phyloP scores from a whole-genome alignment of 2,888 invertebrate species.

The Thalpophila matura region DNA sequence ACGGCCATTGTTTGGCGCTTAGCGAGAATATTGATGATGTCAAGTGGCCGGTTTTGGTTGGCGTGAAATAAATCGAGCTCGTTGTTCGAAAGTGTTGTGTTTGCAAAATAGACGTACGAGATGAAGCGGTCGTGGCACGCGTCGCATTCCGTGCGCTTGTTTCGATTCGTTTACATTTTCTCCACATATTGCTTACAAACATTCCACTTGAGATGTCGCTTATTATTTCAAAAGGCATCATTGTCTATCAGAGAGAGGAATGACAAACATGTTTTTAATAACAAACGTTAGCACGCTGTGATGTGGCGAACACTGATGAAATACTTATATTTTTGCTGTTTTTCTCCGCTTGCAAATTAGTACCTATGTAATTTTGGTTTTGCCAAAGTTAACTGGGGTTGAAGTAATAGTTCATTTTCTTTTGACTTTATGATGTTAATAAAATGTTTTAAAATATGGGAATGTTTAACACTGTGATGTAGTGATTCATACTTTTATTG shows the following conservation, averaged over 20 bases:
- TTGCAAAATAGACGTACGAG: slow-evolving; percentile 57
- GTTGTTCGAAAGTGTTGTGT: slow-evolving; percentile 54
- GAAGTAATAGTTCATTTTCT: too few relatives aligned
- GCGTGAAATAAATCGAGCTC: slow-evolving; percentile 35
- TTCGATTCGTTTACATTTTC: slow-evolving; percentile 80
- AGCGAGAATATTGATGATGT: slow-evolving; percentile 53
- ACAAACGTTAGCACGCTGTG: slow-evolving; percentile 34
- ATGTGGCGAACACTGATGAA: slow-evolving; percentile 10
- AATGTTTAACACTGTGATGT: too few relatives aligned
- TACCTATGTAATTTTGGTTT: too few relatives aligned
- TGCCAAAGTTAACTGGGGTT: too few relatives aligned
- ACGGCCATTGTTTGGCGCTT: slow-evolving; percentile 40
- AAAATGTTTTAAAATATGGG: too few relatives aligned
- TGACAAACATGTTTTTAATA: slow-evolving; percentile 66
- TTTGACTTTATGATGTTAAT: too few relatives aligned
- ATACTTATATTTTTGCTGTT: neutral
- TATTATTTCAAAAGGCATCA: slow-evolving; percentile 73
- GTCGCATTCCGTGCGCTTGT: slow-evolving; percentile 71
- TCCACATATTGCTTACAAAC: slow-evolving; percentile 82
- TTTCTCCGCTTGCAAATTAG: too few relatives aligned
- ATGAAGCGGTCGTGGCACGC: slow-evolving; percentile 61
- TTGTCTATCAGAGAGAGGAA: slow-evolving; percentile 68
- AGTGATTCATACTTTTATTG: too few relatives aligned
- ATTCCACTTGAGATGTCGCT: slow-evolving; percentile 67
- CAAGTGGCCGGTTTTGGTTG: slow-evolving; percentile 40